These are phyloP conservation scores for Gouania willdenowi DNA, from an alignment of 2,797 vertebrate genomes.

Conservation along the genomic window DNA sequence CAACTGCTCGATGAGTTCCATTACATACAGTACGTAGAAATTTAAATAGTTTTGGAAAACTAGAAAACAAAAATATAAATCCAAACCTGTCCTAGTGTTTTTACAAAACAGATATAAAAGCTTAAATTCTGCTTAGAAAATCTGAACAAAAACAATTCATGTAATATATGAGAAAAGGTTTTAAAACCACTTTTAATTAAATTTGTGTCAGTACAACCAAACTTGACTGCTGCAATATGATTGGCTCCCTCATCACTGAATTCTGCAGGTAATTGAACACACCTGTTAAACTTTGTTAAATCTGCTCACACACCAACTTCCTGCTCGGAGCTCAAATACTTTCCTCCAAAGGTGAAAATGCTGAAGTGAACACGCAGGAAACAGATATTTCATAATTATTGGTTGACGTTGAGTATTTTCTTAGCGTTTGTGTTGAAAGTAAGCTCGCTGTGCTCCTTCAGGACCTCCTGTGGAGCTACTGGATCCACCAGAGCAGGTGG, in stretches of 20 bases:
- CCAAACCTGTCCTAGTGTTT: too few species aligned
- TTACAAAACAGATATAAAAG: too few species aligned
- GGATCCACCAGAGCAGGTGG: slow-evolving; percentile 59
- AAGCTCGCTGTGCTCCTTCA: not conserved
- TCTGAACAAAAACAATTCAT: too few species aligned
- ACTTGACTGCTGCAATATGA: slow-evolving; percentile 27
- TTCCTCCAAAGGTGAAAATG: slow-evolving; percentile 38
- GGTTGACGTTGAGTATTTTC: not conserved
- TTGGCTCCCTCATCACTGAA: slow-evolving; percentile 31
- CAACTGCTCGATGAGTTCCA: too few species aligned
- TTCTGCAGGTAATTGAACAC: not conserved
- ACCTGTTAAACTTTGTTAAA: slow-evolving; percentile 11
- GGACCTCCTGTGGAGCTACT: slow-evolving; percentile 65
- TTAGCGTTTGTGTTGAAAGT: not conserved
- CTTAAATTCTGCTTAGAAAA: too few species aligned
- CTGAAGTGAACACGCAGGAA: not conserved
- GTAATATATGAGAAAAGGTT: too few species aligned
- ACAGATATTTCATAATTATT: too few species aligned
- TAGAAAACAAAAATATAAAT: too few species aligned
- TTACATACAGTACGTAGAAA: too few species aligned
- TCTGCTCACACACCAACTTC: slow-evolving; percentile 22
- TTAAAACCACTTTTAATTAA: too few species aligned
- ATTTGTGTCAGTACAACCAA: too few species aligned
- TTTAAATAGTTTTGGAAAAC: too few species aligned
- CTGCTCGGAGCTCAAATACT: slow-evolving; percentile 19